Evolutionary conservation across 1,140 invertebrate species (phyloP).

Genomic region (Drosophila novamexicana): DNA sequence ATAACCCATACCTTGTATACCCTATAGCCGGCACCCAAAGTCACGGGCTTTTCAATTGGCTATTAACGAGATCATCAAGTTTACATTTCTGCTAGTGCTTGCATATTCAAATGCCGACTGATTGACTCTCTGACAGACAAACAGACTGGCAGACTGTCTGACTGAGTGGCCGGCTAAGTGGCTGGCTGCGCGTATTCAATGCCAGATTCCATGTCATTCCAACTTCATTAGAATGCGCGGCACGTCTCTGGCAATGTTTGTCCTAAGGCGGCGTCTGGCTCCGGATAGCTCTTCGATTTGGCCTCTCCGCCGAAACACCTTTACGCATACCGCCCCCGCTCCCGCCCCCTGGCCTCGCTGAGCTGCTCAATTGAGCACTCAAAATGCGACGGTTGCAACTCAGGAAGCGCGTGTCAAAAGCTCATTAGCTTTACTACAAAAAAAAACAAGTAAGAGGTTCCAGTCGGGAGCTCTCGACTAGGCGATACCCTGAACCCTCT

Average conservation of each 20-base stretch:
- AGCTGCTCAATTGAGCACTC: slow-evolving; percentile 34
- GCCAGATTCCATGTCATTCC: slow-evolving; percentile 5
- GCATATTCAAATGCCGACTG: slow-evolving; percentile 22
- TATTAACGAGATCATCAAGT: slow-evolving; percentile 64
- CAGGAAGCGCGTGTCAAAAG: slow-evolving; percentile 14
- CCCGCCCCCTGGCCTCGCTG: neutral
- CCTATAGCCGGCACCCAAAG: neutral
- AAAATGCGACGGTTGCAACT: slow-evolving; percentile 6
- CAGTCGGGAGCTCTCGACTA: too few relatives aligned
- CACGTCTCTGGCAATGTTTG: slow-evolving; percentile 46
- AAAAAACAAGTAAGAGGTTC: neutral
- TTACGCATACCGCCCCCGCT: neutral
- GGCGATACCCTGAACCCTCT: too few relatives aligned
- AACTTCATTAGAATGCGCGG: slow-evolving; percentile 51
- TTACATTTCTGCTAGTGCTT: slow-evolving; percentile 36
- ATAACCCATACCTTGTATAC: neutral
- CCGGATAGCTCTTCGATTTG: slow-evolving; percentile 13
- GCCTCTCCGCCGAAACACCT: neutral
- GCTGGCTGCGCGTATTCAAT: slow-evolving; percentile 47
- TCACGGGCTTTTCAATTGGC: slow-evolving; percentile 54
- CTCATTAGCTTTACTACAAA: slow-evolving; percentile 14
- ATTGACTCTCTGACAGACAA: neutral
- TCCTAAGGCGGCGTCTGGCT: slow-evolving; percentile 1
- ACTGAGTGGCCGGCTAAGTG: slow-evolving; percentile 2
- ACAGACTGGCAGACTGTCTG: slow-evolving; percentile 5